Evolutionary conservation across 2,888 invertebrate species (phyloP), one percentile per base, ranked within the genome.

Genomic region (Synanthedon myopaeformis): DNA sequence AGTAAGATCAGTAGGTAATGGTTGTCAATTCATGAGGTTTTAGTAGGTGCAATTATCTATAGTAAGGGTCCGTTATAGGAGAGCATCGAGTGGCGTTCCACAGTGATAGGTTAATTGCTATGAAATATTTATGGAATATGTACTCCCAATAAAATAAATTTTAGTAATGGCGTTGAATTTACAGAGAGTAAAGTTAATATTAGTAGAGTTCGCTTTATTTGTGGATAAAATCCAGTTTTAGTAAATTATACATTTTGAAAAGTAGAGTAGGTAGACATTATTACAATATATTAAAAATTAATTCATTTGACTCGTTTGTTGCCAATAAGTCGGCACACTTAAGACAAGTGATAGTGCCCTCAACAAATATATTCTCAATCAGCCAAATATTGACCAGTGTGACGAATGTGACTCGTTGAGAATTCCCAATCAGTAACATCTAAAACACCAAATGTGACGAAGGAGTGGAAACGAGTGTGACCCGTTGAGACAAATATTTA

Each of bases 41-140:
- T 74, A 69, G 73, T 75, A 66, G 64, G 63, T 64, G 68, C 73
- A 76, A 75, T 81, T 79, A 76, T 70, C 63, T 35, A 10, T 68
- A 64, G 74, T 74, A 73, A 72, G 74, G 66, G 67, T 35, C 66
- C 66, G 64, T 63, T 71, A 58, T 66, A 63, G 57, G 60, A 57
- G 60, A 57, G 60, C 58, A 58, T 35, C 64, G 62, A 74, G 76
- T 76, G 71, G 67, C 79, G 70, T 77, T 74, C 77, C 77, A 58
- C 70, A 65, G 65, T 76, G 80, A 80, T 81, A 74, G 78, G 74
- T 79, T 79, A 81, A 82, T 81, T 79, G 68, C 76, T 74, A 70
- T 69, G 72, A 76, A 77, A 76, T 78, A 79, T 81, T 82, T 80
- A 76, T 77, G 71, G 76, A 69, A 76, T 60, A 51, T 51, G 42